Percentiles rank a stretch among this genome's conserved stretches.
These are phyloP conservation scores for Sminthurides aquaticus DNA, from an alignment of 2,888 invertebrate species.

Conservation along the genomic window DNA sequence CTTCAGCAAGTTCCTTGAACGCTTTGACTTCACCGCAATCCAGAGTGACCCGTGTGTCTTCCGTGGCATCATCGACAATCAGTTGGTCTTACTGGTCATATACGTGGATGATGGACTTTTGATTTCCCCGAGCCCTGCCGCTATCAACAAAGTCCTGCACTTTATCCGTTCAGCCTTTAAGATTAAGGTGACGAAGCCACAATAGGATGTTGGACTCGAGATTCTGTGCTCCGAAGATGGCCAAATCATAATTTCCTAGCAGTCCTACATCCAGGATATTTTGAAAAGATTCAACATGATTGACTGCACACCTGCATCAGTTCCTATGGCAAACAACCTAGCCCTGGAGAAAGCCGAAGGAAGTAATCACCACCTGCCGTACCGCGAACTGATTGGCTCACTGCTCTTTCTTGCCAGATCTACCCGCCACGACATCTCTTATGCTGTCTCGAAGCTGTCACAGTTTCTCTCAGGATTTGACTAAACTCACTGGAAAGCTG, in stretches of 20 bases:
- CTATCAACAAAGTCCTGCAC: conserved; percentile 2
- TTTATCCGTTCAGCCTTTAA: conserved; percentile 8
- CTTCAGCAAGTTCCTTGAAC: conserved; percentile 20
- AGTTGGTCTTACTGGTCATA: neutral
- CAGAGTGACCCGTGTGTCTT: conserved; percentile 19
- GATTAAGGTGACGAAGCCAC: neutral
- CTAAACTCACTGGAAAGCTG: too few species aligned
- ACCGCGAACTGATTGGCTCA: neutral
- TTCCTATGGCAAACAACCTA: conserved; percentile 38
- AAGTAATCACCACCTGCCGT: neutral
- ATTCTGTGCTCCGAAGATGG: conserved; percentile 10
- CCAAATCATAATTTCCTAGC: conserved; percentile 40
- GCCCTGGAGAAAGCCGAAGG: neutral
- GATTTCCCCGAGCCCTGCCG: neutral
- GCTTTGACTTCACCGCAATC: conserved; percentile 17
- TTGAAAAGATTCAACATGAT: conserved; percentile 43
- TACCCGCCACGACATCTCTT: neutral
- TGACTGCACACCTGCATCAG: conserved; percentile 38
- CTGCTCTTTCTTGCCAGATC: neutral
- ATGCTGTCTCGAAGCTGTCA: neutral
- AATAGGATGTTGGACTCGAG: conserved; percentile 22
- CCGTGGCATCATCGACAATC: neutral
- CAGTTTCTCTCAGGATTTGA: neutral
- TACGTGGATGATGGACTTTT: conserved; percentile 28
- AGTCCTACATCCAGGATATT: conserved; percentile 38